These are phyloP conservation scores for Calcarius lapponicus DNA, from an alignment of 2,797 vertebrate species.

Conservation along the genomic window DNA sequence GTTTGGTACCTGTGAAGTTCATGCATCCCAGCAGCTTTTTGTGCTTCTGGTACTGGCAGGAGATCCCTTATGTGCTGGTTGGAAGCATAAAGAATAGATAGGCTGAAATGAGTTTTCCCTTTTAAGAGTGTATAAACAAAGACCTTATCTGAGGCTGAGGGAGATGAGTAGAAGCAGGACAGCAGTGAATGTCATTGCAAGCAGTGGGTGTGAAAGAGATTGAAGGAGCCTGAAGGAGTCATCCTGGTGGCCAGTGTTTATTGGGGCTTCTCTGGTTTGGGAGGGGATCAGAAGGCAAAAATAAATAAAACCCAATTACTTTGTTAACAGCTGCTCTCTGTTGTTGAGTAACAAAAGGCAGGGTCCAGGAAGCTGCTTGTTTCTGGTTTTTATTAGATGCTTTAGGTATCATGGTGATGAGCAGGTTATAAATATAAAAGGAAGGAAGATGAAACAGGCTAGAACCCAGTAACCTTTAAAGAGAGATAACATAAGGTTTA, in stretches of 20 bases:
- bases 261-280: background rate
- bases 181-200: background rate
- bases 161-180: background rate
- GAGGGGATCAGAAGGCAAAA: constrained; percentile 8
- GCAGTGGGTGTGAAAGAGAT: background rate
- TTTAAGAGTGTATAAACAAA: background rate
- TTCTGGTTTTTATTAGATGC: constrained; percentile 3
- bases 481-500: background rate
- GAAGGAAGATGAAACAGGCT: background rate
- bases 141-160: background rate
- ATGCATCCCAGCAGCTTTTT: background rate
- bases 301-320: background rate
- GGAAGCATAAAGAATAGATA: background rate
- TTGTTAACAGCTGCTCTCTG: background rate
- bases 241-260: background rate
- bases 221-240: background rate
- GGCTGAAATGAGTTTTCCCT: background rate
- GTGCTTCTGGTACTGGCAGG: background rate
- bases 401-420: background rate
- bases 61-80: background rate
- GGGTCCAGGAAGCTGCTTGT: background rate
- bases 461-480: background rate
- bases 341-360: background rate
- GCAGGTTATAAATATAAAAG: background rate
- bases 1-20: fast-evolving